Evolutionary conservation across 2,797 vertebrate species (phyloP).

Genomic region (Crypturellus tataupa): DNA sequence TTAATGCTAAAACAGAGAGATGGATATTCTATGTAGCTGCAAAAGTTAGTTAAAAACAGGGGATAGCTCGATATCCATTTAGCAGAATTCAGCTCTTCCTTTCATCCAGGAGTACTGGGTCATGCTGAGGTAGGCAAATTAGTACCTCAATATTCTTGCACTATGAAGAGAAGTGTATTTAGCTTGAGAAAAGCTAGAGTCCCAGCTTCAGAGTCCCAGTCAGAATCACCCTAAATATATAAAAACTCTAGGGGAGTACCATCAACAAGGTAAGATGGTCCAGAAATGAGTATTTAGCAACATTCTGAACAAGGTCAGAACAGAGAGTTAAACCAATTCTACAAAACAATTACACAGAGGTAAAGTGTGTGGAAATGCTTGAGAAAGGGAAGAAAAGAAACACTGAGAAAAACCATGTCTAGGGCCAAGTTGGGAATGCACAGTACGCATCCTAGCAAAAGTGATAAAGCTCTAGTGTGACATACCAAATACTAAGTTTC

Average conservation of each 20-base stretch:
- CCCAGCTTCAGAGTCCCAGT: background rate
- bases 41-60: background rate
- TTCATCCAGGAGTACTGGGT: background rate
- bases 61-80: background rate
- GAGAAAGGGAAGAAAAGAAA: background rate
- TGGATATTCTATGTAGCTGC: background rate
- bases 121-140: background rate
- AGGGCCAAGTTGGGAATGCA: background rate
- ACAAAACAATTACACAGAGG: background rate
- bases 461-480: background rate
- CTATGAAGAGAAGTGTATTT: background rate
- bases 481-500: background rate
- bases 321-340: background rate
- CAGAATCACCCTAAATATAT: background rate
- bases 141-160: background rate
- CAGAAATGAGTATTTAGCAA: background rate
- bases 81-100: background rate
- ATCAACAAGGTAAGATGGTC: background rate
- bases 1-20: rapidly evolving
- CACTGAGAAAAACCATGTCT: background rate
- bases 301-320: background rate
- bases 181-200: background rate
- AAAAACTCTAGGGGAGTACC: background rate
- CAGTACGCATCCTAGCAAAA: background rate
- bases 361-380: background rate